Base-by-base conservation (phyloP, 2,113 vertebrate genomes). In the Glareola pratincola region DNA sequence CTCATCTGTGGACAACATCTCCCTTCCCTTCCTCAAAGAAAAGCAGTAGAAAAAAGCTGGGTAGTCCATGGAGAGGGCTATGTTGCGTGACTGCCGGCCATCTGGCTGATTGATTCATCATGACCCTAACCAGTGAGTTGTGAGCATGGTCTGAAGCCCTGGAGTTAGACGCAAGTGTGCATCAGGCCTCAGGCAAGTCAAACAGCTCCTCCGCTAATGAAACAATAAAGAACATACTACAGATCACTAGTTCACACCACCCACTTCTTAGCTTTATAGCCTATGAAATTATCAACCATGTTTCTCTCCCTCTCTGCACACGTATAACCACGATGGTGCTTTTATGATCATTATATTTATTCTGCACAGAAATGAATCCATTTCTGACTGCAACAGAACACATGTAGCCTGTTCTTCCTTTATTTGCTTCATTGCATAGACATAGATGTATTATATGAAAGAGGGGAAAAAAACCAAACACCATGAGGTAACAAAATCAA, bases 31-130 rank as follows among this genome's bases (percentile, higher is more conserved):
- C 64, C 43, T 84, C 60, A 76, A 77, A 82, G 67, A 90, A 85
- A 45, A 84, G 88, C 64, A 57, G 32, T 88, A 48, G 41, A 72
- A 45, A 72, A 59, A 22, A 53, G 36, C 48, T 45, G 4, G 1
- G 7, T 36, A 90, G 92, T 88, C 93, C 59, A 6, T 57, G 56
- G 96, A 95, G 94, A 92, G 75, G 14, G 10, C 71, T 88, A 1
- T 64, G 73, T 97, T 96, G 94, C 83, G 62, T 95, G 94, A 95
- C 96, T 94, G 64, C 12, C 0, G 32, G 45, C 92, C 88, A 76
- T 95, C 94, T 94, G 92, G 95, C 86, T 96, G 93, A 94, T 90
- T 78, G 94, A 95, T 75, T 94, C 80, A 79, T 95, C 94, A 72
- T 53, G 60, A 88, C 48, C 85, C 51, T 74, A 93, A 75, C 18